Conservation (phyloP, 1,140 invertebrate species). For the Aphelenchoides besseyi region DNA sequence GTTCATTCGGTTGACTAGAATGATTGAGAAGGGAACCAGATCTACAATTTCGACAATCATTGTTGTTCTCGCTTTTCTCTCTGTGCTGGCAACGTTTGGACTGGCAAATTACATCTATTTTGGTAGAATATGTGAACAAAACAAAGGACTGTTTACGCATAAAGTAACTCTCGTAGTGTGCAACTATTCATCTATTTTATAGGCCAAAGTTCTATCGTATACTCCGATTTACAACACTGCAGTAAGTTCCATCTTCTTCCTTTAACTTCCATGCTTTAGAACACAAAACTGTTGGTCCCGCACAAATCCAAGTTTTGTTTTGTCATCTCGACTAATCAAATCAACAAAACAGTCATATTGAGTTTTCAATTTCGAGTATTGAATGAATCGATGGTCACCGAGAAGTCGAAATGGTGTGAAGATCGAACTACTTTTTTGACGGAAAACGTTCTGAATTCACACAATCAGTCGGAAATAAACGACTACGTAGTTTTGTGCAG, state of each 20-base stretch:
- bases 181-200: too few relatives aligned
- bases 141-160: neutral
- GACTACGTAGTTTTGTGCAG: neutral
- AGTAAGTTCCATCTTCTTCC: too few relatives aligned
- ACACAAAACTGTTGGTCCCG: neutral
- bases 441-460: neutral
- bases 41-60: too few relatives aligned
- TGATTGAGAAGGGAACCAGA: neutral
- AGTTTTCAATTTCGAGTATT: neutral
- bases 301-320: neutral
- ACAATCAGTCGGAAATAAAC: neutral
- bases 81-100: neutral
- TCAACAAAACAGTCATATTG: neutral
- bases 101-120: neutral
- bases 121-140: slow-evolving; percentile 6
- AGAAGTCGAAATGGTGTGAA: neutral
- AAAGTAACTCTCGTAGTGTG: too few relatives aligned
- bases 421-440: neutral
- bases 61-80: slow-evolving; percentile 11
- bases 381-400: neutral
- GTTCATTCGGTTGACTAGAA: too few relatives aligned
- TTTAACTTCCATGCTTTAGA: too few relatives aligned
- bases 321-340: neutral
- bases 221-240: neutral
- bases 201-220: neutral